phyloP scores from a whole-genome alignment of 2,888 invertebrate species.

The Tuta absoluta region DNA sequence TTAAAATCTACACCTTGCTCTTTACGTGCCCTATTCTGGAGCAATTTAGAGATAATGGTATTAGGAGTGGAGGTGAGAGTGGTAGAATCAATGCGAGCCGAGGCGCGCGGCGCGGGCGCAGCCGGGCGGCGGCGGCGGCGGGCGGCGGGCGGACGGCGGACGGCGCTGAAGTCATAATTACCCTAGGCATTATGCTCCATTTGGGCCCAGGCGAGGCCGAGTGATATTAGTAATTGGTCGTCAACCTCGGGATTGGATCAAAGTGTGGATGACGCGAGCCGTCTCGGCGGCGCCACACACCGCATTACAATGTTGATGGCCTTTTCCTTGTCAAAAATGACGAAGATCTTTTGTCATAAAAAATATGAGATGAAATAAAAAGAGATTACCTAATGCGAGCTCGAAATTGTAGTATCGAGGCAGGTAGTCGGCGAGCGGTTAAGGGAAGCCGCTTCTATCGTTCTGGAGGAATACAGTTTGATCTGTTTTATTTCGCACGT shows the following conservation, averaged over 20 bases:
- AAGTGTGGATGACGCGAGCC: slow-evolving; percentile 68
- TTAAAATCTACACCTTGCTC: slow-evolving; percentile 51
- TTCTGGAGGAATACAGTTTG: background rate
- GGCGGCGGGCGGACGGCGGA: slow-evolving; percentile 31
- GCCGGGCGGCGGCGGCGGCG: slow-evolving; percentile 31
- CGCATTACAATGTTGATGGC: slow-evolving; percentile 79
- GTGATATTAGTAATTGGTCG: slow-evolving; percentile 80
- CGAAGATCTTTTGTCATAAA: slow-evolving; percentile 78
- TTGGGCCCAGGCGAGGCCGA: slow-evolving; percentile 68
- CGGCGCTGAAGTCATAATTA: slow-evolving; percentile 75
- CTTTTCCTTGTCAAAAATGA: slow-evolving; percentile 81
- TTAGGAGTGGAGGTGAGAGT: slow-evolving; percentile 58
- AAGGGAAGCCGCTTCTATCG: slow-evolving; percentile 21
- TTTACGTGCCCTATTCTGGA: slow-evolving; percentile 50
- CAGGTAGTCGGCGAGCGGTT: slow-evolving; percentile 54
- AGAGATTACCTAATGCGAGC: slow-evolving; percentile 71
- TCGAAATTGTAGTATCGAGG: slow-evolving; percentile 70
- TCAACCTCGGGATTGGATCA: slow-evolving; percentile 76
- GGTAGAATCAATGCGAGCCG: slow-evolving; percentile 54
- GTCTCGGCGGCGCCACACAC: slow-evolving; percentile 67
- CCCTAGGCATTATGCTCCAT: slow-evolving; percentile 79
- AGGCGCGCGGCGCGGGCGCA: slow-evolving; percentile 32
- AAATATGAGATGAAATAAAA: slow-evolving; percentile 73
- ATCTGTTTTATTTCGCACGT: background rate
- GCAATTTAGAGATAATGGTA: slow-evolving; percentile 65